phyloP scores from a whole-genome alignment of 2,888 invertebrate genomes.

The Drosophila yooni region DNA sequence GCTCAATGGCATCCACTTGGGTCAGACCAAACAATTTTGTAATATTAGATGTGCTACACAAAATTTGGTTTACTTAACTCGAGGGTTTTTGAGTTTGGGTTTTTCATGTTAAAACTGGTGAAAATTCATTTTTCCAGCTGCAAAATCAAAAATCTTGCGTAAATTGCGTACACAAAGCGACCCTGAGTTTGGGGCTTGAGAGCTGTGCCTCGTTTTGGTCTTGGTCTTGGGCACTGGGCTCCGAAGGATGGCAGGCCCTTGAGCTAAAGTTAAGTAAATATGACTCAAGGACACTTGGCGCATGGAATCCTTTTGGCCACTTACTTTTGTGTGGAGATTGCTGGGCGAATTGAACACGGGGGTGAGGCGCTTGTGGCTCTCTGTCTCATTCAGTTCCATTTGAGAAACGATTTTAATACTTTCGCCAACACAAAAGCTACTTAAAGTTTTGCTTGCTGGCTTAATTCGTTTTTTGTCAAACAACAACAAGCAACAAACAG shows the following conservation, averaged over 20 bases:
- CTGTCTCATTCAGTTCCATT: slow-evolving; percentile 52
- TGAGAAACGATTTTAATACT: slow-evolving; percentile 75
- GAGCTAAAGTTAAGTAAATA: slow-evolving; percentile 75
- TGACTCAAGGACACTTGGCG: slow-evolving; percentile 75
- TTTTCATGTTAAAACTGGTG: slow-evolving; percentile 25
- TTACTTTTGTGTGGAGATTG: slow-evolving; percentile 53
- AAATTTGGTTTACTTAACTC: slow-evolving; percentile 30
- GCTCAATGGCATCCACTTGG: slow-evolving; percentile 23
- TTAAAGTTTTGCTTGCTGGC: slow-evolving; percentile 72
- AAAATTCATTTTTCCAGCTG: slow-evolving; percentile 59
- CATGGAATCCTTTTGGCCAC: slow-evolving; percentile 73
- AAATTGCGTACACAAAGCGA: slow-evolving; percentile 38
- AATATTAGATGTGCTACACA: slow-evolving; percentile 34
- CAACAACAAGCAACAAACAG: slow-evolving; percentile 66
- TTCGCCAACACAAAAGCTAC: slow-evolving; percentile 75
- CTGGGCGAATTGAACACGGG: background rate
- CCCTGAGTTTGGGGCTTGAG: slow-evolving; percentile 2
- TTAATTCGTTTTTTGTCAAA: slow-evolving; percentile 77
- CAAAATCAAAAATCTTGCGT: slow-evolving; percentile 60
- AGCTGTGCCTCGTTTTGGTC: background rate
- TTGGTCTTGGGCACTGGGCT: slow-evolving; percentile 6
- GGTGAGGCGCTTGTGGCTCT: background rate
- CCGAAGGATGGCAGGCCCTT: slow-evolving; percentile 42
- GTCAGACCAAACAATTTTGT: slow-evolving; percentile 26
- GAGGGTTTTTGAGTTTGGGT: slow-evolving; percentile 13